phyloP scores from a whole-genome alignment of 2,888 invertebrate genomes.

The Spatulosminthurus flaviceps region DNA sequence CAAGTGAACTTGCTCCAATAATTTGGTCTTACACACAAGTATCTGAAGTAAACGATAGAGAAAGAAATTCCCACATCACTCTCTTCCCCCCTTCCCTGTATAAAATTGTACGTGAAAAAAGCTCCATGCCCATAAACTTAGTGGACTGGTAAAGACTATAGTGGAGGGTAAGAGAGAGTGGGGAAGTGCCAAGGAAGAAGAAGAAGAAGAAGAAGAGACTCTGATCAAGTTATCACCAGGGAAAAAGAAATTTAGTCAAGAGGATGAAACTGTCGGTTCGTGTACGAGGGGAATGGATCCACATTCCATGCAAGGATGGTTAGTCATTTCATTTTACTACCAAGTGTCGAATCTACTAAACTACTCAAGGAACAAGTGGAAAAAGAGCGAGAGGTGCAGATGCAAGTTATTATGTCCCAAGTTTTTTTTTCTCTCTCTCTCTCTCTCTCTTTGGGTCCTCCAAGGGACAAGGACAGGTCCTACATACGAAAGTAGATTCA shows the following conservation, averaged over 20 bases:
- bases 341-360: constrained; percentile 30
- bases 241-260: constrained; percentile 31
- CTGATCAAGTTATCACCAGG: constrained; percentile 39
- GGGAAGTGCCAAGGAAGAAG: neutral
- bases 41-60: no score
- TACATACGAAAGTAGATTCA: constrained; percentile 28
- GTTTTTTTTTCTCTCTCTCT: constrained; percentile 12
- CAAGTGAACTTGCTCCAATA: no score
- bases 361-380: no score
- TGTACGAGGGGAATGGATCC: constrained; percentile 71
- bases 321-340: constrained; percentile 57
- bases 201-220: no score
- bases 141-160: neutral
- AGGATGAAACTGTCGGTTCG: constrained; percentile 54
- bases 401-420: constrained; percentile 34
- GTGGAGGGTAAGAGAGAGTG: neutral
- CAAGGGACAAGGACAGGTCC: neutral
- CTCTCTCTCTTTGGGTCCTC: neutral
- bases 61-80: no score
- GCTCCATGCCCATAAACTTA: neutral
- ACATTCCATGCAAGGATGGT: constrained; percentile 70
- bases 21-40: neutral
- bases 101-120: no score
- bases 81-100: no score
- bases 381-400: constrained; percentile 6